Base-by-base conservation (phyloP, 2,797 vertebrate species). In the Cygnus olor region DNA sequence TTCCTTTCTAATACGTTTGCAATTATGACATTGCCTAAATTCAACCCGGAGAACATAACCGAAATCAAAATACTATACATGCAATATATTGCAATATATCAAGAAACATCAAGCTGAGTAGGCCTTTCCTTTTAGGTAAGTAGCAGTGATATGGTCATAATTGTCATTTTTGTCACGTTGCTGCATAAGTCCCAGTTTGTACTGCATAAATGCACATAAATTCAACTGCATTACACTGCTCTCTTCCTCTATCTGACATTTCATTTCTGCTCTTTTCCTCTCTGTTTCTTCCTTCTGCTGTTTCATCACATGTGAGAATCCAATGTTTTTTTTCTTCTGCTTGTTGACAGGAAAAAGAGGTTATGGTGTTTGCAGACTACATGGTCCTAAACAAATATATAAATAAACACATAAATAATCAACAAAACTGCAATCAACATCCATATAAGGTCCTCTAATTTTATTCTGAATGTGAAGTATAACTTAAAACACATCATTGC, bases 151-250 rank as follows among this genome's bases (percentile, higher is more conserved):
- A 66, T 22, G 51, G 77, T 77, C 64, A 68, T 90, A 86, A 96
- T 90, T 94, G 85, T 91, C 25, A 95, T 93, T 97, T 96, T 80
- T 91, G 88, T 97, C 95, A 97, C 71, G 36, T 93, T 90, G 70
- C 78, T 91, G 56, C 32, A 0, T 69, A 95, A 78, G 51, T 73
- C 80, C 56, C 44, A 11, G 60, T 79, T 94, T 94, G 80, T 65
- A 71, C 89, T 85, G 88, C 85, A 85, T 65, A 94, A 93, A 94
- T 57, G 77, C 85, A 85, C 85, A 91, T 80, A 94, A 95, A 95
- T 80, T 89, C 83, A 92, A 78, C 83, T 85, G 74, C 49, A 79
- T 94, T 89, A 89, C 80, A 84, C 20, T 4, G 3, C 16, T 90
- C 16, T 74, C 56, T 93, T 82, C n/a, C 25, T 44, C 25, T 84